phyloP scores from a whole-genome alignment of 2,888 invertebrate genomes.

The Torymus tubicola region DNA sequence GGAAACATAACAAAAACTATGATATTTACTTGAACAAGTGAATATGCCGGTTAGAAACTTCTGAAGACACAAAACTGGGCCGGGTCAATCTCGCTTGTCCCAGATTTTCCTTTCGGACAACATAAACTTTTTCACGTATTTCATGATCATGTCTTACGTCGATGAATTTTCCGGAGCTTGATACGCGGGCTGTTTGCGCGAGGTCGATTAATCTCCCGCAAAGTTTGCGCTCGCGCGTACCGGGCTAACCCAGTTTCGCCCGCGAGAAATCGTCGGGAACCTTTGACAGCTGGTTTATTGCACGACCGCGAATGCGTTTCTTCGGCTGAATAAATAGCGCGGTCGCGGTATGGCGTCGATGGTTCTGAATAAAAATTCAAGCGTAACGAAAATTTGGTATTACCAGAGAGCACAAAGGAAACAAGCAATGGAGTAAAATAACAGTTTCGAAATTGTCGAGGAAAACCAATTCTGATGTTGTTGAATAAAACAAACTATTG shows the following conservation, averaged over 20 bases:
- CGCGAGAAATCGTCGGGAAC: conserved; percentile 12
- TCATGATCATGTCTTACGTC: conserved; percentile 15
- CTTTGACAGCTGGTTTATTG: conserved; percentile 11
- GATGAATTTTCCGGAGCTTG: conserved; percentile 31
- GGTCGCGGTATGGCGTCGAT: background rate
- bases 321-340: too few relatives aligned
- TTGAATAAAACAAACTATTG: too few relatives aligned
- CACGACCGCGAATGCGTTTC: background rate
- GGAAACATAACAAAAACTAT: too few relatives aligned
- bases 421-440: too few relatives aligned
- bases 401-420: too few relatives aligned
- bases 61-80: background rate
- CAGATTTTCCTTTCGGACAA: conserved; percentile 6
- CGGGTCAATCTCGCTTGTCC: background rate
- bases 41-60: background rate
- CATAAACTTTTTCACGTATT: conserved; percentile 14
- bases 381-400: too few relatives aligned
- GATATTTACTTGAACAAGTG: too few relatives aligned
- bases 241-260: conserved; percentile 35
- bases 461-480: too few relatives aligned
- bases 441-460: too few relatives aligned
- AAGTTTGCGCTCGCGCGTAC: background rate
- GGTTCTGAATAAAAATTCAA: conserved; percentile 2
- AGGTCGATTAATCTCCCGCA: conserved; percentile 34
- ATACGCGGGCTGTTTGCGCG: background rate